Evolutionary conservation across 2,888 invertebrate species (phyloP).

Genomic region (Synergus gifuensis): DNA sequence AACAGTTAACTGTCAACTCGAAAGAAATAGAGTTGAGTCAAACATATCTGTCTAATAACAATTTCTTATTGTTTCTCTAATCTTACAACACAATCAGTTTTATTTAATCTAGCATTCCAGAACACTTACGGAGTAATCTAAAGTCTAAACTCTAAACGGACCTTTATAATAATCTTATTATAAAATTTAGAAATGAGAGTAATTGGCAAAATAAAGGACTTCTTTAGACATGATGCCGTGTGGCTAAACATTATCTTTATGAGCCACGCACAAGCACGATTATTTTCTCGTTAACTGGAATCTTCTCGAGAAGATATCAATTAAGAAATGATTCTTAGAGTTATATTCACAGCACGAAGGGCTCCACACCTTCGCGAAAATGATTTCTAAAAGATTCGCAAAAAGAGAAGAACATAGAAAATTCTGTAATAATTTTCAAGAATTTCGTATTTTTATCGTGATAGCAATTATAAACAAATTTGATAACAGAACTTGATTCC

Average conservation of each 20-base stretch:
- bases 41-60: too few relatives aligned
- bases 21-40: too few relatives aligned
- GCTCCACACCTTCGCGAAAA: not conserved
- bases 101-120: too few relatives aligned
- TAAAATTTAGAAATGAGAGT: not conserved
- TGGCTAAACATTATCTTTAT: conserved; percentile 2
- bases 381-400: not conserved
- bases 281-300: conserved; percentile 72
- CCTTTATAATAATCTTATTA: not conserved
- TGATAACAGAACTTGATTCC: too few relatives aligned
- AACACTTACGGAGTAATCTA: too few relatives aligned
- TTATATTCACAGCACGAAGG: not conserved
- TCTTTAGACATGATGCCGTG: conserved; percentile 4
- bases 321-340: conserved; percentile 29
- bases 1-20: too few relatives aligned
- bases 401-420: not conserved
- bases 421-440: not conserved
- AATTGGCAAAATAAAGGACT: not conserved
- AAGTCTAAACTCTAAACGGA: not conserved
- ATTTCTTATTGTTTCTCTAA: too few relatives aligned
- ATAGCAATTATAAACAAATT: not conserved
- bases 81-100: too few relatives aligned
- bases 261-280: conserved; percentile 73
- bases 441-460: not conserved
- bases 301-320: conserved; percentile 46